Evolutionary conservation across 1,140 invertebrate species (phyloP), one percentile per base, ranked within the genome.

Genomic region (Habropoda laboriosa): DNA sequence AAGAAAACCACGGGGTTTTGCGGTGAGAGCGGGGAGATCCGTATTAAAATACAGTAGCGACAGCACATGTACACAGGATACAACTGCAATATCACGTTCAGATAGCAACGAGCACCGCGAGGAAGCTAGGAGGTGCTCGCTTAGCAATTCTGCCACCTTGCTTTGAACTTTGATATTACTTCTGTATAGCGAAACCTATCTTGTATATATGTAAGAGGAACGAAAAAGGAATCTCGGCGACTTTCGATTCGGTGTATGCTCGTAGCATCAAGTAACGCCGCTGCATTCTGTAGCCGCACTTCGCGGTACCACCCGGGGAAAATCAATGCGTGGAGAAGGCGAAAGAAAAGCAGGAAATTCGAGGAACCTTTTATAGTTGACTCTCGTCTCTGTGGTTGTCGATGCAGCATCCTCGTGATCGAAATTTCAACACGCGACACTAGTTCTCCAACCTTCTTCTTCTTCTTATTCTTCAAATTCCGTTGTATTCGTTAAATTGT

Each of bases 91-190:
- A 77, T 77, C 64, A 38, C 64, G 53, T 77, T 57, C 64, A 2
- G 47, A 53, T 75, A 40, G 58, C 42, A 55, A n/a, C 24, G 27
- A 32, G 38, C 27, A 35, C 38, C 24, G n/a, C 30, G 12, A 45
- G 49, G n/a, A n/a, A n/a, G n/a, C 35, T 30, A 45, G 51, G 49
- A 45, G 51, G 49, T 40, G 63, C 35, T 53, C 53, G 53, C 57
- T 40, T 70, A 51, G 76, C 67, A 76, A 80, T 73, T 57, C 60
- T 27, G 60, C n/a, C 60, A 76, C 49, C 61, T 72, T 66, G 57
- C 78, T 64, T 80, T 61, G 78, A 80, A 80, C 78, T 80, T 76
- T 53, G 71, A 76, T 80, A 76, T 80, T 80, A 80, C 70, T 80
- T 76, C 60, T 80, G 53, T 45, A 80, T 76, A 49, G 64, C n/a